Evolutionary conservation across 2,888 invertebrate genomes (phyloP).

Genomic region (Mesorhabditis spiculigera): DNA sequence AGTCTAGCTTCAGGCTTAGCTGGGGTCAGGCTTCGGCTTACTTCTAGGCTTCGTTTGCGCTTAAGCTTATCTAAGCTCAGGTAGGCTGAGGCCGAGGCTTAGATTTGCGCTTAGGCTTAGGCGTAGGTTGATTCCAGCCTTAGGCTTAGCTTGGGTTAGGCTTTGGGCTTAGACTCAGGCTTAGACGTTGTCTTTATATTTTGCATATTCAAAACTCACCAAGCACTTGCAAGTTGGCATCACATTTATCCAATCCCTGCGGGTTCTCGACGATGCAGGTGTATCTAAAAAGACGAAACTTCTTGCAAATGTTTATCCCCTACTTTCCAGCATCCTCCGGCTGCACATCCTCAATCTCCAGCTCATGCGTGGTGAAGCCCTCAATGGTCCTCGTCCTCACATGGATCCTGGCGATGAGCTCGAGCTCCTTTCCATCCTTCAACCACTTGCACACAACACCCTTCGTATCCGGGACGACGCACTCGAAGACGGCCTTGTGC

Average conservation of each 20-base stretch:
- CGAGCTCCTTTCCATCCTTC: constrained; percentile 56
- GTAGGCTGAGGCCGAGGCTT: too few relatives aligned
- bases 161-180: too few relatives aligned
- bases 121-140: too few relatives aligned
- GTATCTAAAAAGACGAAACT: too few relatives aligned
- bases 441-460: constrained; percentile 57
- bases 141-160: too few relatives aligned
- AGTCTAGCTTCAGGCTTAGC: too few relatives aligned
- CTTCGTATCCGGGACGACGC: constrained; percentile 58
- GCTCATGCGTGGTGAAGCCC: constrained; percentile 35
- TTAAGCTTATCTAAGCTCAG: too few relatives aligned
- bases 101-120: too few relatives aligned
- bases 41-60: too few relatives aligned
- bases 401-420: constrained; percentile 57
- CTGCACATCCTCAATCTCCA: constrained; percentile 53
- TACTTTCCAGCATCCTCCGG: constrained; percentile 55
- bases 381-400: constrained; percentile 49
- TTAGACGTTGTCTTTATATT: too few relatives aligned
- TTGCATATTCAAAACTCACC: constrained; percentile 13
- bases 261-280: constrained; percentile 54
- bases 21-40: too few relatives aligned
- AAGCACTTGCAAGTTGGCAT: constrained; percentile 49
- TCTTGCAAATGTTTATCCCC: too few relatives aligned
- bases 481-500: constrained; percentile 58
- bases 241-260: constrained; percentile 52